Base-by-base conservation (phyloP, 1,140 invertebrate species). In the Atta cephalotes region DNA sequence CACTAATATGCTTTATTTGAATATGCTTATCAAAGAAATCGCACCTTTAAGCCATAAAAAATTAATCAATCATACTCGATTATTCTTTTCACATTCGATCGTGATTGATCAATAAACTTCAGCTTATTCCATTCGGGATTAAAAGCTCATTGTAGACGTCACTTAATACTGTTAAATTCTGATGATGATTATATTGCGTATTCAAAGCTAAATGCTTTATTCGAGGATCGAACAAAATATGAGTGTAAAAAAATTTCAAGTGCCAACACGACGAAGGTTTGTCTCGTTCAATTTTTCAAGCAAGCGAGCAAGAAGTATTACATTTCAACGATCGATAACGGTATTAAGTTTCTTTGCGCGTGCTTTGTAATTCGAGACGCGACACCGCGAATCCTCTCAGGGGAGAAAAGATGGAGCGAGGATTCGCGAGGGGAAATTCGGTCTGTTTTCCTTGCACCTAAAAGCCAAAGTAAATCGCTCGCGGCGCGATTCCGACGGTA, bases 321-420 rank as follows among this genome's bases (percentile, higher is more conserved):
- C 56, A 65, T 87, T 78, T 90, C 82, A 45, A 49, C 39, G 70
- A 7, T 84, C 80, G 80, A 84, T 87, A 51, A 58, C 65, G 56
- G 70, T 80, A 77, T 90, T 81, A 71, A 88, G 66, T 92, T 89
- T 85, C 76, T 84, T 56, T 60, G 79, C 87, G 77, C 90, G 71
- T 89, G 79, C 80, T 91, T 87, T 86, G 85, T 87, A 90, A 94
- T 93, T 93, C 93, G 56, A 87, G 70, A 79, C 93, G 91, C 92
- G 91, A 88, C 12, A 63, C 39, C 18, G 79, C 39, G 12, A 76
- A 87, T 60, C 68, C 87, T 35, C 92, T 88, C 71, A 63, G 7
- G 82, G 86, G 77, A 76, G 39, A 49, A 35, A 74, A 49, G 70
- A 82, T 25, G 21, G 16, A 28, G 45, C 10, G 35, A 63, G 18